Percentiles rank a stretch among this genome's conserved stretches.
Conservation (phyloP, 2,797 vertebrate genomes). For the Pseudomugil tenellus region DNA sequence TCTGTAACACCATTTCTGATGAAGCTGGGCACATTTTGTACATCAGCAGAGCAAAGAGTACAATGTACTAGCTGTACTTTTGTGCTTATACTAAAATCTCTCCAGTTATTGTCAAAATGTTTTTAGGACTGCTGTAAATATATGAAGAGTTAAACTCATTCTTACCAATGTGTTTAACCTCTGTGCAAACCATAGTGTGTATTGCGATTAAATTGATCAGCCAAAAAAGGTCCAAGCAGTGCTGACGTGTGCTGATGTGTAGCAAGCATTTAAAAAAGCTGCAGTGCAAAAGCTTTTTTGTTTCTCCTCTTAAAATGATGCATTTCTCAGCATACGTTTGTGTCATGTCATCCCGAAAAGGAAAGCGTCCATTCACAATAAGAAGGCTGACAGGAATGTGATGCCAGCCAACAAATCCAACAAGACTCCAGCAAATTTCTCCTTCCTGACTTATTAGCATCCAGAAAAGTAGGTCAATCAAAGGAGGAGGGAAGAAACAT, state of each 20-base stretch:
- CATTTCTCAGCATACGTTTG: constrained; percentile 24
- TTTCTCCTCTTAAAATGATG: constrained; percentile 11
- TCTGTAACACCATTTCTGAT: too few species aligned
- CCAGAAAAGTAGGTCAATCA: constrained; percentile 76
- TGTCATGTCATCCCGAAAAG: constrained; percentile 10
- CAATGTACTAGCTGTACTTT: too few species aligned
- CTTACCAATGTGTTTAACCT: constrained; percentile 18
- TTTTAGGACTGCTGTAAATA: not conserved
- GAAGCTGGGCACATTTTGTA: too few species aligned
- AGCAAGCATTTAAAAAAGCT: not conserved
- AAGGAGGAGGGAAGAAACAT: constrained; percentile 30
- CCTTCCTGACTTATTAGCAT: constrained; percentile 71
- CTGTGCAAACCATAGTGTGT: constrained; percentile 8
- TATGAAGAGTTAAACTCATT: constrained; percentile 29
- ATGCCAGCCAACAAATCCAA: constrained; percentile 56
- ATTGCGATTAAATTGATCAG: constrained; percentile 27
- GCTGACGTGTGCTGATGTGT: not conserved
- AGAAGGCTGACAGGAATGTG: constrained; percentile 56
- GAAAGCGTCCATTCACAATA: constrained; percentile 44
- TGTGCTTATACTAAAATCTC: too few species aligned
- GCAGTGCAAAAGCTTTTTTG: constrained; percentile 6
- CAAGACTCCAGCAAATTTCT: constrained; percentile 62
- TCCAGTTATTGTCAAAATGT: too few species aligned
- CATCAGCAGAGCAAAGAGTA: too few species aligned
- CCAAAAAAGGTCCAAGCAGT: not conserved